Evolutionary conservation across 53 echinoderm and acorn worm species (phyloP).

Genomic region (Astropecten irregularis): DNA sequence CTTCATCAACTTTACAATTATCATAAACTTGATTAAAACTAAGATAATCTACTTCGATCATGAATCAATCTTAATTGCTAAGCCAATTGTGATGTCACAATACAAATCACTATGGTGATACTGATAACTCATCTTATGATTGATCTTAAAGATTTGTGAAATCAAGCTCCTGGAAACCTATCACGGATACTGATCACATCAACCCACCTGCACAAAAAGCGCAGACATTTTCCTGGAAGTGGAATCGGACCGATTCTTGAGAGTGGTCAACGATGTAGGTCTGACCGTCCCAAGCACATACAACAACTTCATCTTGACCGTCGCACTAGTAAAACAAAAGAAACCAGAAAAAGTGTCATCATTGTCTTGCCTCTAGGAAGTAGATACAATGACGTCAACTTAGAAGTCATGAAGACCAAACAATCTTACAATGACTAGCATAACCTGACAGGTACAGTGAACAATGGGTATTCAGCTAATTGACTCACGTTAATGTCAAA

Average conservation of each 20-base stretch:
- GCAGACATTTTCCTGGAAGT: conserved; percentile 90
- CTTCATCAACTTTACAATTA: no score
- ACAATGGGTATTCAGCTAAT: no score
- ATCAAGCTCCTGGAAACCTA: no score
- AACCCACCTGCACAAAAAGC: conserved; percentile 92
- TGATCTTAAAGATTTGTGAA: no score
- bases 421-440: background rate
- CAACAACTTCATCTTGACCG: conserved; percentile 87
- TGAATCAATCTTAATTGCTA: no score
- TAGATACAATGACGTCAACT: background rate
- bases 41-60: no score
- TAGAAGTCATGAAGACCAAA: background rate
- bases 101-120: no score
- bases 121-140: no score
- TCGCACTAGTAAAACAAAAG: conserved; percentile 75
- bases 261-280: conserved; percentile 96
- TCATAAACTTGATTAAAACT: no score
- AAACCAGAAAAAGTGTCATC: background rate
- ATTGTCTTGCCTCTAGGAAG: background rate
- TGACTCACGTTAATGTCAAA: conserved; percentile 92
- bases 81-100: no score
- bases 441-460: no score
- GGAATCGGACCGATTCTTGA: conserved; percentile 82
- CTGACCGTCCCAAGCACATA: conserved; percentile 93
- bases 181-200: no score